These are phyloP conservation scores for Dipodomys stephensi DNA, from an alignment of 2,113 vertebrate species.

Conservation along the genomic window DNA sequence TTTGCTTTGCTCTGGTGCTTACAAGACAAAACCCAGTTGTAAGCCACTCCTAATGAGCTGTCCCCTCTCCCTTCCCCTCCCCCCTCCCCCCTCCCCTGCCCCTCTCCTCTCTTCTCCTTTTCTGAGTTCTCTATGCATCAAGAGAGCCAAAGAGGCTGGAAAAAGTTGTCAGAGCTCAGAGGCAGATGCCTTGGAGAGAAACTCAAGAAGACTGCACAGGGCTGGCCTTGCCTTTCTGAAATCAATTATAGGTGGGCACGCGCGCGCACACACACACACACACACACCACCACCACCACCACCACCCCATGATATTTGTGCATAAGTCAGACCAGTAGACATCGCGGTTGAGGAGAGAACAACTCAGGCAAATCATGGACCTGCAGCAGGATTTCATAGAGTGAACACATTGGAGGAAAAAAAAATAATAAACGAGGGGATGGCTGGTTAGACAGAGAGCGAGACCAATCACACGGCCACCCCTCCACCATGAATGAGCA, in stretches of 20 bases:
- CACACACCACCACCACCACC: neutral
- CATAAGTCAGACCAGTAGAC: neutral
- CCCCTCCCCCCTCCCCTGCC: neutral
- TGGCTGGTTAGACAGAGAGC: neutral
- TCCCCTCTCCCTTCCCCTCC: neutral
- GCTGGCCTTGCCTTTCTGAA: slow-evolving; percentile 32
- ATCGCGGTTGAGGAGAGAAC: neutral
- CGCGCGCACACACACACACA: neutral
- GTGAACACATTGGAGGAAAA: neutral
- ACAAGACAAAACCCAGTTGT: neutral
- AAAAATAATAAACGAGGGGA: neutral
- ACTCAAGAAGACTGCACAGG: neutral
- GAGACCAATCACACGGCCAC: neutral
- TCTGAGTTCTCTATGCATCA: accelerated
- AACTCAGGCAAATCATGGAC: neutral
- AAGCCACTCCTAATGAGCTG: neutral
- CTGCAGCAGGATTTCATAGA: slow-evolving; percentile 37
- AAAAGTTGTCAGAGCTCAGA: neutral
- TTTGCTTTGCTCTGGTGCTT: neutral
- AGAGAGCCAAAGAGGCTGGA: neutral
- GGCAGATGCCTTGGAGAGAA: neutral
- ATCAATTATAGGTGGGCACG: slow-evolving; percentile 3
- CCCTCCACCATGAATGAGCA: accelerated
- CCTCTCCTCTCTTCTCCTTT: neutral
- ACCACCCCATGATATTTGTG: neutral